Conservation (phyloP, 2,888 invertebrate species). For the Ferdinandea cuprea region DNA sequence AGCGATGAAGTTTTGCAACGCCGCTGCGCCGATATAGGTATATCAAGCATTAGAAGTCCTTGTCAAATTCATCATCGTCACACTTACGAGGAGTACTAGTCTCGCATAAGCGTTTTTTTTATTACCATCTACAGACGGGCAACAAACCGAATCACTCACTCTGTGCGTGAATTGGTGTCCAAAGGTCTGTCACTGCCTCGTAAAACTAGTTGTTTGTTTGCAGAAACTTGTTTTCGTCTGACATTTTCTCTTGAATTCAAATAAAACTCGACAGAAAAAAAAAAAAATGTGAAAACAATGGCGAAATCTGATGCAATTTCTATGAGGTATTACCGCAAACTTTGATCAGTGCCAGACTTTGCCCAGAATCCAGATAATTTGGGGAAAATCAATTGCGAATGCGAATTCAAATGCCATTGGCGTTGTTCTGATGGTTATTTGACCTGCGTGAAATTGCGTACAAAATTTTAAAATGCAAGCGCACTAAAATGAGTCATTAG, state of each 20-base stretch:
- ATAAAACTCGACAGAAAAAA: conserved; percentile 6
- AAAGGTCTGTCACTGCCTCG: too few species aligned
- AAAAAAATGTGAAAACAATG: conserved; percentile 2
- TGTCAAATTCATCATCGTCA: background rate
- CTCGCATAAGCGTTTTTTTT: conserved; percentile 5
- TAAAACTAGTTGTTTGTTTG: conserved; percentile 37
- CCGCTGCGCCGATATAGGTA: too few species aligned
- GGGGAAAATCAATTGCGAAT: background rate
- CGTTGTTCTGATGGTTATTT: background rate
- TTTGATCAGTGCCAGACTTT: background rate
- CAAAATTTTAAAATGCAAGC: background rate
- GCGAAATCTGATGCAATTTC: conserved; percentile 37
- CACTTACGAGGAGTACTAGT: background rate
- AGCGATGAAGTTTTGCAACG: too few species aligned
- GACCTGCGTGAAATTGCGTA: background rate
- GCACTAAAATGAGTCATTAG: background rate
- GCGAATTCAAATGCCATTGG: background rate
- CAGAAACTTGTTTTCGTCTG: conserved; percentile 79
- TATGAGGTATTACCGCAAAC: conserved; percentile 15
- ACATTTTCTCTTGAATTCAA: conserved; percentile 12
- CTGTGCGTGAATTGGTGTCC: conserved; percentile 41
- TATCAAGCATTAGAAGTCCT: conserved; percentile 46
- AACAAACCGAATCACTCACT: conserved; percentile 36
- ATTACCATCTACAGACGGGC: background rate
- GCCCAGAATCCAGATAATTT: background rate